Evolutionary conservation across 2,888 invertebrate species (phyloP).

Genomic region (Venustoraphidia nigricollis): DNA sequence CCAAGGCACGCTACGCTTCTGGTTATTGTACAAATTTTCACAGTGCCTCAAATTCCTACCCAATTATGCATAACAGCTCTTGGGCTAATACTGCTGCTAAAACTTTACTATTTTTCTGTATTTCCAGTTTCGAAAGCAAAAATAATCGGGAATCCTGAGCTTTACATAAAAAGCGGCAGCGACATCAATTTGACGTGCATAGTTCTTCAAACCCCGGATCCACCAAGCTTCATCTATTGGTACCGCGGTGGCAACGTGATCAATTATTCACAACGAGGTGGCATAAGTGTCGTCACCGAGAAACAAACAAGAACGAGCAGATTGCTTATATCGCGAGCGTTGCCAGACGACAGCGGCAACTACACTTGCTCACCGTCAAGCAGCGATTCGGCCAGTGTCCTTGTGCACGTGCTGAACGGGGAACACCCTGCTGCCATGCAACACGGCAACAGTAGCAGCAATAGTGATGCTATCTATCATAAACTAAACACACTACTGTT

Average conservation of each 20-base stretch:
- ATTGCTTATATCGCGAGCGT: slow-evolving; percentile 68
- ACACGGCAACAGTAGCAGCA: slow-evolving; percentile 24
- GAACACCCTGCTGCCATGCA: slow-evolving; percentile 31
- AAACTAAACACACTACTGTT: background rate
- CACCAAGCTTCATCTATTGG: slow-evolving; percentile 69
- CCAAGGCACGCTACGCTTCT: too few species aligned
- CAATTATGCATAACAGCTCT: too few species aligned
- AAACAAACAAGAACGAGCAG: slow-evolving; percentile 72
- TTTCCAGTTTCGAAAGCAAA: slow-evolving; percentile 74
- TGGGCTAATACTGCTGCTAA: too few species aligned
- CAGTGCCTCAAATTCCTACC: too few species aligned
- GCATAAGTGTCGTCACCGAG: slow-evolving; percentile 74
- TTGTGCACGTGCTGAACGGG: slow-evolving; percentile 40
- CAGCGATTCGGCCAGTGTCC: slow-evolving; percentile 37
- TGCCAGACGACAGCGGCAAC: slow-evolving; percentile 72
- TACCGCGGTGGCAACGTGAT: slow-evolving; percentile 68
- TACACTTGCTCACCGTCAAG: slow-evolving; percentile 68
- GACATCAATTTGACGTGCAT: slow-evolving; percentile 86
- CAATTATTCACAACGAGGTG: slow-evolving; percentile 72
- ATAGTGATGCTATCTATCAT: background rate
- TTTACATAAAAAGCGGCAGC: slow-evolving; percentile 78
- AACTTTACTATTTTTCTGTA: too few species aligned
- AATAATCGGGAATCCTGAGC: slow-evolving; percentile 71
- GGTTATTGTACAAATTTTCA: too few species aligned
- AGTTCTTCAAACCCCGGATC: slow-evolving; percentile 68